These are phyloP conservation scores for Antitype chi DNA, from an alignment of 2,888 invertebrate genomes.

Conservation along the genomic window DNA sequence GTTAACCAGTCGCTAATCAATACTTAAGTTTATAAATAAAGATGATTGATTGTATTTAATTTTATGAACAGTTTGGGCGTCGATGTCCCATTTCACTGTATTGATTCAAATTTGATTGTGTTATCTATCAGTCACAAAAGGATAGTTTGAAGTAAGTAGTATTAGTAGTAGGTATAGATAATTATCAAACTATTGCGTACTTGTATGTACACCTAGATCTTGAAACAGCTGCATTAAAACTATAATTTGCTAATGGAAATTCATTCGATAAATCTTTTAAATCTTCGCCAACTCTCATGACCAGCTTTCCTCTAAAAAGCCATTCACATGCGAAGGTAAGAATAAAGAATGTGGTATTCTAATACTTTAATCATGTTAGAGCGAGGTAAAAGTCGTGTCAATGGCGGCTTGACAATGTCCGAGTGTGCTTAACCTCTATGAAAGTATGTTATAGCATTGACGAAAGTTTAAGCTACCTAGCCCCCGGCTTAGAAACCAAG, in stretches of 20 bases:
- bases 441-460: constrained; percentile 52
- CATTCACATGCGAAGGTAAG: constrained; percentile 43
- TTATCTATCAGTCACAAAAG: neutral
- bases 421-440: constrained; percentile 54
- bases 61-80: no score
- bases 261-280: neutral
- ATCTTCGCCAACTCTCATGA: constrained; percentile 9
- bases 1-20: no score
- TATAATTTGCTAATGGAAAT: neutral
- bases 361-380: constrained; percentile 53
- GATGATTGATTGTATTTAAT: no score
- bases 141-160: constrained; percentile 12
- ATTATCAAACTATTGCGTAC: neutral
- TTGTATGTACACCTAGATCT: neutral
- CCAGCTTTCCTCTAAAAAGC: constrained; percentile 2
- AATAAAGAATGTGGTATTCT: constrained; percentile 31
- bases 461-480: constrained; percentile 40
- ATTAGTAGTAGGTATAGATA: no score
- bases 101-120: constrained; percentile 12
- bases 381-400: constrained; percentile 54
- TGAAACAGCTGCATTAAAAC: neutral
- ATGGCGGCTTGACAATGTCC: constrained; percentile 34
- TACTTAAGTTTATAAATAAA: no score
- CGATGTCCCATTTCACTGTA: neutral
- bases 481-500: constrained; percentile 16